Evolutionary conservation across 2,797 vertebrate genomes (phyloP), one percentile per base, ranked within the genome.

Genomic region (Phaenicophaeus curvirostris): DNA sequence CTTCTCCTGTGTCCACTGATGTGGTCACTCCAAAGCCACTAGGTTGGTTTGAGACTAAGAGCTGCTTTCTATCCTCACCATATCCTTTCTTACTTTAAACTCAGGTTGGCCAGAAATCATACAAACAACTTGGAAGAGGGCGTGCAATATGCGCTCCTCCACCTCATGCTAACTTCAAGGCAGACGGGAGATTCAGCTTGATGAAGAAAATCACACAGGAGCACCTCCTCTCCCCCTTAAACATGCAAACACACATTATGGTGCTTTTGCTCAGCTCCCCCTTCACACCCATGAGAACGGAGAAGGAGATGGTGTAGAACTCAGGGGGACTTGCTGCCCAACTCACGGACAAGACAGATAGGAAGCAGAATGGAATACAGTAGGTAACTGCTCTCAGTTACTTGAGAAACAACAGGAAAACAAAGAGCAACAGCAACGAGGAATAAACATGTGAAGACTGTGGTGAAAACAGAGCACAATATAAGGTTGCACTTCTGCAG

Each of bases 101-200:
- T 74, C 31, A 48, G 0, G 37, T 14, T 67, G 41, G 54, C 37
- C 42, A 69, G n/a, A 90, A 79, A 71, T 21, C 12, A 50, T 4
- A 42, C 44, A 37, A 48, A 28, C 19, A 74, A 14, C 31, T 66
- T 48, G 53, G 37, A 85, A 85, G 48, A 75, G n/a, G n/a, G 27
- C 2, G 0, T 19, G 19, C 44, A 61, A 24, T 8, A 58, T 28
- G 31, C 20, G 10, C 3, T 9, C 6, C 15, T 10, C n/a, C 20
- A 72, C 19, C 28, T 71, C 57, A 54, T 10, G 13, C 15, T 63
- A 76, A 15, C 42, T 71, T 88, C n/a, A n/a, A 62, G 16, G 48
- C 44, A 83, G 1, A 6, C 3, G 7, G 0, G 19, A 79, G 46
- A 77, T 39, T 57, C 31, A 80, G 11, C 42, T 39, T 55, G 21